A percentile compares a stretch with the other conserved stretches of the same genome.
Conservation (phyloP, 2,113 vertebrate genomes). For the Ailurus styani region DNA sequence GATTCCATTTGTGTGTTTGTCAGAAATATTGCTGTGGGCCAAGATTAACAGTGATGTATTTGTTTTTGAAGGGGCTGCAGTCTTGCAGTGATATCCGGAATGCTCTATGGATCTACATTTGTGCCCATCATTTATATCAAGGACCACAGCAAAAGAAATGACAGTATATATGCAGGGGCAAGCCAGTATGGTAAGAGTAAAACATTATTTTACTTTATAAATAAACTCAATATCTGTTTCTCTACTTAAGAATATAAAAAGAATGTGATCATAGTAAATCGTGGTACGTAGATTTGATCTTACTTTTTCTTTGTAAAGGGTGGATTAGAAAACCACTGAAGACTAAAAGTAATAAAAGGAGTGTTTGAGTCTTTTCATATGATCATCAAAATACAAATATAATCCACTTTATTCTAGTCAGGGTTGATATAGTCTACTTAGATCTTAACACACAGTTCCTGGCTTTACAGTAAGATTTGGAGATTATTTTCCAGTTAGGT, state of each 20-base stretch:
- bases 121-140: conserved; percentile 93
- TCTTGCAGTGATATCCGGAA: conserved; percentile 86
- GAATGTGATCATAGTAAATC: neutral
- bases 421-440: neutral
- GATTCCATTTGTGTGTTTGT: neutral
- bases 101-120: conserved; percentile 89
- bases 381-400: neutral
- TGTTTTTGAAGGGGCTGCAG: conserved; percentile 86
- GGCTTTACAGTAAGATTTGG: neutral
- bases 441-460: neutral
- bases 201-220: neutral
- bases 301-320: neutral
- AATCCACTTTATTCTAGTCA: neutral
- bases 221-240: neutral
- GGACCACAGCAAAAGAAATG: conserved; percentile 84
- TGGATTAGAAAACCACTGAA: neutral
- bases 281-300: neutral
- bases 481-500: neutral
- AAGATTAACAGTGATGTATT: neutral
- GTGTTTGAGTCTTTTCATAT: neutral
- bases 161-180: conserved; percentile 85
- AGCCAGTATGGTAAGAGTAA: conserved; percentile 87
- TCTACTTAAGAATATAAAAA: neutral
- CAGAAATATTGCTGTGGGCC: neutral
- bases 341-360: neutral